Conservation (phyloP, 2,888 invertebrate species). For the Allolobophora icterica region DNA sequence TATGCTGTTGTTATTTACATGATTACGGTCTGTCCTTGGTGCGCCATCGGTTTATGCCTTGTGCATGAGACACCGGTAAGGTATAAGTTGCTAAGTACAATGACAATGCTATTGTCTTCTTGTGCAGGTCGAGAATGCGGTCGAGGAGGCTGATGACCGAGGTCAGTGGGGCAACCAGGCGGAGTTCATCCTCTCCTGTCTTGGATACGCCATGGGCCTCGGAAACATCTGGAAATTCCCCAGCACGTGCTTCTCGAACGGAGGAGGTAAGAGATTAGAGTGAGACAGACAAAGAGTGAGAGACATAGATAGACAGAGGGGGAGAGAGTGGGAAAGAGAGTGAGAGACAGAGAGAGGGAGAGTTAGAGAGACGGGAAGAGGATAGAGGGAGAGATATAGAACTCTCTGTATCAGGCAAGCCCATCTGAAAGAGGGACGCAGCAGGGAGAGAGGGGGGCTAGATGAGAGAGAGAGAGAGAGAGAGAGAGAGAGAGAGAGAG, state of each 20-base stretch:
- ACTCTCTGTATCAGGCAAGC: too few species aligned
- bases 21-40: too few species aligned
- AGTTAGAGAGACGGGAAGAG: too few species aligned
- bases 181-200: constrained; percentile 41
- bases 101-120: background rate
- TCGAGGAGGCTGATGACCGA: background rate
- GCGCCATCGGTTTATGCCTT: too few species aligned
- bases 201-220: constrained; percentile 41
- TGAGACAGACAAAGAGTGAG: background rate
- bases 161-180: constrained; percentile 34
- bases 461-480: too few species aligned
- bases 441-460: too few species aligned
- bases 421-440: too few species aligned
- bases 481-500: too few species aligned
- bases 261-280: constrained; percentile 34
- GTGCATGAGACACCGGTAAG: too few species aligned
- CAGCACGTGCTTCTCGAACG: constrained; percentile 36
- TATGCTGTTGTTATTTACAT: too few species aligned
- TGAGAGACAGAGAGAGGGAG: background rate
- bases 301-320: background rate
- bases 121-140: background rate
- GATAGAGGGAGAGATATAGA: too few species aligned
- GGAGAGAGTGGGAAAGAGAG: background rate
- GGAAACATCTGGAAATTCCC: constrained; percentile 38
- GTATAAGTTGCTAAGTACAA: too few species aligned